Percentiles rank a stretch among this genome's conserved stretches.
phyloP scores from a whole-genome alignment of 2,888 invertebrate species.

The Hipparchia semele region DNA sequence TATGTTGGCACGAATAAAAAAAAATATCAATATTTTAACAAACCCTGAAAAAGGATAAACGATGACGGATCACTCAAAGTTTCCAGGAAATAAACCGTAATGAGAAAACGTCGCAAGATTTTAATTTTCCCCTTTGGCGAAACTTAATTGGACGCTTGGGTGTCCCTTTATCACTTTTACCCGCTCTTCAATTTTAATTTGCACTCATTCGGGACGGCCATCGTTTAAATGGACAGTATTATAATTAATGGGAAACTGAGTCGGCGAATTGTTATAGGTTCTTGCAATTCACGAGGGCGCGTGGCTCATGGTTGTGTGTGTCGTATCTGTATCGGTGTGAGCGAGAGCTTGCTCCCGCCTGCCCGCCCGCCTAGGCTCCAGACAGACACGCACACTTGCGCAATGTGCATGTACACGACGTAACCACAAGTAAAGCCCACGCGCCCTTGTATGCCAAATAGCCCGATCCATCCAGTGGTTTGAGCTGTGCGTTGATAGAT shows the following conservation, averaged over 20 bases:
- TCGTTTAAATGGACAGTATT: slow-evolving; percentile 14
- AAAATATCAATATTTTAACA: not conserved
- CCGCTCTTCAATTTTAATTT: not conserved
- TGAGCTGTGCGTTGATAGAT: no score
- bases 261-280: not conserved
- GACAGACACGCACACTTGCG: no score
- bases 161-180: slow-evolving; percentile 23
- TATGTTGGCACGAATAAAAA: no score
- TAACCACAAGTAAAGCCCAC: no score
- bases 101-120: slow-evolving; percentile 28
- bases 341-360: no score
- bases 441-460: no score
- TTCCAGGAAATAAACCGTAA: slow-evolving; percentile 16
- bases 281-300: no score
- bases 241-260: slow-evolving; percentile 16
- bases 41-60: slow-evolving; percentile 1
- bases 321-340: no score
- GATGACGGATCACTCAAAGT: slow-evolving; percentile 7
- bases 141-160: slow-evolving; percentile 26
- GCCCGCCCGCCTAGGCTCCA: no score
- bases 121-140: slow-evolving; percentile 27
- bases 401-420: no score
- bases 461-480: no score
- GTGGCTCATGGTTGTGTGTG: no score
- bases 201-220: not conserved